Evolutionary conservation across 1,140 invertebrate genomes (phyloP), one percentile per base, ranked within the genome.

Genomic region (Ephestia elutella): DNA sequence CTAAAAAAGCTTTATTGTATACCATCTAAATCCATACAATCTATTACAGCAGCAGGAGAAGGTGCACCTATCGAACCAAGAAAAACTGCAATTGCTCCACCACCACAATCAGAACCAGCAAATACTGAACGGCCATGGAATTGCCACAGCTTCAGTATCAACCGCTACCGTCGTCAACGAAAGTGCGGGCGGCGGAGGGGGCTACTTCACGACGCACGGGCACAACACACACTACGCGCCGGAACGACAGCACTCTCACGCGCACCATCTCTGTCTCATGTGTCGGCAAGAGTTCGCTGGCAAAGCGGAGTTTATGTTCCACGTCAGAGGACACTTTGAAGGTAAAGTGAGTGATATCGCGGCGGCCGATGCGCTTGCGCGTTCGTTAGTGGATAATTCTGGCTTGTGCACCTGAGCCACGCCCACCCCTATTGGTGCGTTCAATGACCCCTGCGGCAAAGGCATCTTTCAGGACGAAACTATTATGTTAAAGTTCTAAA

Each of bases 241-340:
- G 0, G 86, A 88, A 56, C 56, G 86, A 20, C 86, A 84, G 49
- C 82, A 87, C 71, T 83, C 83, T 58, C 80, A 90, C 70, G 65
- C 89, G 49, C 90, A 91, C 67, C 90, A 92, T 62, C 90, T 92
- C 51, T 93, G 92, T 65, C 83, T 92, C 18, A 91, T 93, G 90
- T 93, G 92, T 62, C 89, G 92, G 5, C 91, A 92, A 51, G 91
- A 92, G 73, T 93, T 93, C 69, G 89, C 90, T 3, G 91, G 92
- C 53, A 92, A 93, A 76, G 89, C 92, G 5, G 92, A 93, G 75
- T 93, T 93, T 63, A 92, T 93, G 90, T 92, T 93, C 71, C 92
- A 93, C 72, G 91, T 93, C 20, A 83, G 92, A 55, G 91, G 91
- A 1, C 92, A 93, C 72, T 92, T 93, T 61, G 91, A 92, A 63